phyloP scores from a whole-genome alignment of 2,888 invertebrate genomes.

The Cephalotes varians region DNA sequence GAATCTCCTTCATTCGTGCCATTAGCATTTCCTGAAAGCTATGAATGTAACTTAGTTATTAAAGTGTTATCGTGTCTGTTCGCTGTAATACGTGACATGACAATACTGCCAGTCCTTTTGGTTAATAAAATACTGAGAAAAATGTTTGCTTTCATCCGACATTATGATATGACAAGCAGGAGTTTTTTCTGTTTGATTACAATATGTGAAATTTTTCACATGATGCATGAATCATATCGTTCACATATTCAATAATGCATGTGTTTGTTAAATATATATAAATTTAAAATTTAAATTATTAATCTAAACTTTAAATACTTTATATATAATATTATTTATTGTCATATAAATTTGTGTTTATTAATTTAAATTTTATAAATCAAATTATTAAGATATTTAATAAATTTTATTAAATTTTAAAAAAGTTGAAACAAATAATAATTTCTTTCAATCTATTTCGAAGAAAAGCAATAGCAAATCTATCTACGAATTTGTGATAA shows the following conservation, averaged over 20 bases:
- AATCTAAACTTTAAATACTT: no score
- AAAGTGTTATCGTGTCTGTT: slow-evolving; percentile 63
- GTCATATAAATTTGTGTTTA: background rate
- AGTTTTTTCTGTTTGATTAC: background rate
- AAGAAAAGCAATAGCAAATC: background rate
- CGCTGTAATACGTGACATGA: slow-evolving; percentile 77
- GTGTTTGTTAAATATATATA: background rate
- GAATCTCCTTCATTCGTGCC: slow-evolving; percentile 25
- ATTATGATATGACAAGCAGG: background rate
- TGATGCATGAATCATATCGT: background rate
- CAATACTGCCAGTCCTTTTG: slow-evolving; percentile 79
- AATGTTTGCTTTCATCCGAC: slow-evolving; percentile 19
- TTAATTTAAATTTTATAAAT: background rate
- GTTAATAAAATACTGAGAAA: slow-evolving; percentile 64
- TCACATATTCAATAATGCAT: background rate
- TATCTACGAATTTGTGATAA: background rate
- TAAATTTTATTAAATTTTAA: background rate
- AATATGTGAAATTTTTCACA: background rate
- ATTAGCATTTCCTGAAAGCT: slow-evolving; percentile 56
- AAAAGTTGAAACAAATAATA: background rate
- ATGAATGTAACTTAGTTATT: slow-evolving; percentile 57
- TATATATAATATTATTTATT: background rate
- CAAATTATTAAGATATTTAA: background rate
- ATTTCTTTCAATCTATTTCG: background rate
- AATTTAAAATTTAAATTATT: background rate